A percentile compares a stretch with the other conserved stretches of the same genome.
Evolutionary conservation across 2,888 invertebrate species (phyloP).

Genomic region (Drosophila buzzatii): DNA sequence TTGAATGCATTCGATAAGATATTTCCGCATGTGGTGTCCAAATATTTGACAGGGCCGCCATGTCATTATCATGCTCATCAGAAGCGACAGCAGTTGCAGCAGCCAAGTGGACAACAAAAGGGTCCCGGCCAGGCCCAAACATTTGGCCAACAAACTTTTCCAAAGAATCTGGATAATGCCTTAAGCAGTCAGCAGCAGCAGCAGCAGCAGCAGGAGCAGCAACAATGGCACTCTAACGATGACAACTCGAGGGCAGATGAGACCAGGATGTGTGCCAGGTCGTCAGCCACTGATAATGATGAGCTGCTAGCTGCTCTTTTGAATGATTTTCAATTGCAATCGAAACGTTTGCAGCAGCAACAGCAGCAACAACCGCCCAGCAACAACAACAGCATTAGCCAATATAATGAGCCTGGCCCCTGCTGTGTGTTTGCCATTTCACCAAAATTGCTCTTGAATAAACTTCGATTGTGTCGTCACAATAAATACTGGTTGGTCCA

Average conservation of each 20-base stretch:
- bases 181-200: conserved; percentile 71
- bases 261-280: conserved; percentile 68
- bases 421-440: conserved; percentile 79
- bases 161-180: conserved; percentile 77
- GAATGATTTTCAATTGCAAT: conserved; percentile 84
- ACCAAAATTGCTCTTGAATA: conserved; percentile 84
- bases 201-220: conserved; percentile 43
- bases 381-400: conserved; percentile 30
- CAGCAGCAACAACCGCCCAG: conserved; percentile 34
- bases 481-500: conserved; percentile 86
- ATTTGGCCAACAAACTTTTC: conserved; percentile 74
- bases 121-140: conserved; percentile 68
- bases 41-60: conserved; percentile 84
- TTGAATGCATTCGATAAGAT: conserved; percentile 85
- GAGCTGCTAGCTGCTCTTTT: conserved; percentile 84
- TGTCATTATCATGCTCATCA: conserved; percentile 78
- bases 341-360: conserved; percentile 67
- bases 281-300: conserved; percentile 83
- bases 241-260: conserved; percentile 59
- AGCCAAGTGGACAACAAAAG: conserved; percentile 76
- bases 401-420: conserved; percentile 71
- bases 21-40: conserved; percentile 84
- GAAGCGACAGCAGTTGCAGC: conserved; percentile 59
- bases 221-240: conserved; percentile 76
- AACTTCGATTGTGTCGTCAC: conserved; percentile 85